Evolutionary conservation across 2,888 invertebrate species (phyloP), one percentile per base, ranked within the genome.

Genomic region (Poecilus cupreus): DNA sequence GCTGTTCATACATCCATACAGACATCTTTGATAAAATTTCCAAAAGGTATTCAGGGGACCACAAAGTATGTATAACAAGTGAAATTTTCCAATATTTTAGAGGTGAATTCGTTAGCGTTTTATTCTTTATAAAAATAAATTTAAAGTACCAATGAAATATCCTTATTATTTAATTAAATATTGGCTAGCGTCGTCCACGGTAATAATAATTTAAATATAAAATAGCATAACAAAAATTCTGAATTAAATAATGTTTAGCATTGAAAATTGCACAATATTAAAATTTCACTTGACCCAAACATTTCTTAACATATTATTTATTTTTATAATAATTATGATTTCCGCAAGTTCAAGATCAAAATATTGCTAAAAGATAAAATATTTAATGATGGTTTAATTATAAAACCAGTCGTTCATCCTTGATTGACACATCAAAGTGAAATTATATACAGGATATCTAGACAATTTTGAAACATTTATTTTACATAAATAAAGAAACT

Each of bases 291-390:
- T 60, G 60, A 60, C 60, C 60, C 5, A 60, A 26, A 26, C n/a
- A 60, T n/a, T 18, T 20, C 22, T 54, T 54, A 18, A 54, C 26
- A 54, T 60, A 60, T 60, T 60, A 32, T 60, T 60, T 60, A 60
- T 60, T 60, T 60, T 60, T 26, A 60, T 60, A 13, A 26, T 60
- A 60, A 60, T 60, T 24, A 26, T 60, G 13, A 60, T 60, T 60
- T 32, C 32, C 60, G 13, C 60, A 60, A 60, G 60, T 60, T 60
- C 60, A 60, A 60, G 60, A 60, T 60, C 60, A 60, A 60, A 43
- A n/a, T 32, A 60, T 32, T 26, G 60, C 54, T 5, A 60, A 60
- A 26, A 26, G 6, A 60, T 13, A 32, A 11, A n/a, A 54, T 8
- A 54, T 22, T 43, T 54, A 60, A 60, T 26, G 60, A 51, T 18